phyloP scores from a whole-genome alignment of 2,113 vertebrate species.

The Fukomys damarensis region DNA sequence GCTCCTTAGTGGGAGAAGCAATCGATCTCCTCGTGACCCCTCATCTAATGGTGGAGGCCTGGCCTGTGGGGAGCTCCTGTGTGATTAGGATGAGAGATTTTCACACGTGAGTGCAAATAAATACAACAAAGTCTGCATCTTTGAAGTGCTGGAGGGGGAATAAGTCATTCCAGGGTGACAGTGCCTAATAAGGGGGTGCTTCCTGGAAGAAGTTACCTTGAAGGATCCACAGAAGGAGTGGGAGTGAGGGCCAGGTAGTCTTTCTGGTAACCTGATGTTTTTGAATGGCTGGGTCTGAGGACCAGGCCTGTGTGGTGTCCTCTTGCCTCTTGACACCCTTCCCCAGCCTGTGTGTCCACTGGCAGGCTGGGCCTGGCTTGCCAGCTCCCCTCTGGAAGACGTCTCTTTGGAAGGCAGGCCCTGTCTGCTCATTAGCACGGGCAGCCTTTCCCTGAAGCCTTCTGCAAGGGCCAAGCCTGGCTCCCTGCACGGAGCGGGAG shows the following conservation, averaged over 20 bases:
- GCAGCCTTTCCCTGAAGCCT: constrained; percentile 76
- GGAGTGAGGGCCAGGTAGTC: not conserved
- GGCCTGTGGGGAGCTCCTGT: not conserved
- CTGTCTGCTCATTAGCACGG: constrained; percentile 78
- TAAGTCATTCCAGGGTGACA: not conserved
- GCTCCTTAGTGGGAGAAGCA: not conserved
- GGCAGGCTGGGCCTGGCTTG: constrained; percentile 32
- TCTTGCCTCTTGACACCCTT: constrained; percentile 1
- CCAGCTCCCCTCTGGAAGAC: constrained; percentile 74
- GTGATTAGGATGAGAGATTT: not conserved
- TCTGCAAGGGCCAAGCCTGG: constrained; percentile 79
- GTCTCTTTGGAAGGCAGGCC: constrained; percentile 74
- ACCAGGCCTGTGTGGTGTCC: not conserved
- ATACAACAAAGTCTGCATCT: not conserved
- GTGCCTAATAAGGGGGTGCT: not conserved
- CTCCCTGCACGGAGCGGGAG: constrained; percentile 78
- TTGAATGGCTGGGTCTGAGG: not conserved
- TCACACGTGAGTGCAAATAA: not conserved
- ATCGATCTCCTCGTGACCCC: not conserved
- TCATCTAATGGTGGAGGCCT: not conserved
- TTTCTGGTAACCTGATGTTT: not conserved
- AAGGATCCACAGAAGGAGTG: not conserved
- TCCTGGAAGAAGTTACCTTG: not conserved
- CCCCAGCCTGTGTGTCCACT: not conserved
- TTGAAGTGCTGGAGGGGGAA: not conserved